These are phyloP conservation scores for Todiramphus saurophagus DNA, from an alignment of 2,113 vertebrate genomes.

Conservation along the genomic window DNA sequence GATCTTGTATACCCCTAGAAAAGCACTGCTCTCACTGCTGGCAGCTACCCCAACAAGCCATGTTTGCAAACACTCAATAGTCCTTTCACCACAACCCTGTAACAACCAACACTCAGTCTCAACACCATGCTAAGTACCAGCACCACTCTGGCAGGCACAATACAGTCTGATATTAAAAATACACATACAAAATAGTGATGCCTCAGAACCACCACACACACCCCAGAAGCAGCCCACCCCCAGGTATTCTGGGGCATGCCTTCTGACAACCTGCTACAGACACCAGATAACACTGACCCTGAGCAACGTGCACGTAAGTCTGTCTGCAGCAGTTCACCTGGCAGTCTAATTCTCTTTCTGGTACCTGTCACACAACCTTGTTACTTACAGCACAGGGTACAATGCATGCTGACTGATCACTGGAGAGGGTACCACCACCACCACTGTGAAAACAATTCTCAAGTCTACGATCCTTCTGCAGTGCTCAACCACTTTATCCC, in stretches of 20 bases:
- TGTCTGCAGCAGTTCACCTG: not conserved
- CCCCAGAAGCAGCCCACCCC: not conserved
- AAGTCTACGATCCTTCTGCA: not conserved
- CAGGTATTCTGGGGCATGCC: not conserved
- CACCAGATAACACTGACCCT: not conserved
- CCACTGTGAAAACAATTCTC: not conserved
- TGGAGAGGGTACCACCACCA: not conserved
- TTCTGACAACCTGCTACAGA: not conserved
- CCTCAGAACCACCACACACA: not conserved
- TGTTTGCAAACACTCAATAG: not conserved
- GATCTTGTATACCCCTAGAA: not conserved
- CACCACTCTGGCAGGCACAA: not conserved
- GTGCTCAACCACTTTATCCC: not conserved
- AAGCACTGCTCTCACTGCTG: not conserved
- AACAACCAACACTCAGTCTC: not conserved
- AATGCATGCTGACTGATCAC: accelerated
- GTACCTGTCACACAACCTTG: not conserved
- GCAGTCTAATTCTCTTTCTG: not conserved
- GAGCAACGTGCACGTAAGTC: not conserved
- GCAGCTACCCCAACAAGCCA: not conserved
- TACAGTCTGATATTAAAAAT: not conserved
- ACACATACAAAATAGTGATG: not conserved
- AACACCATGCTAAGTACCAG: too few relatives aligned
- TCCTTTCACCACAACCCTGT: not conserved
- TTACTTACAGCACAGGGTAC: too few relatives aligned